Evolutionary conservation across 1,140 invertebrate genomes (phyloP).

Genomic region (Aphelinus atriplicis): DNA sequence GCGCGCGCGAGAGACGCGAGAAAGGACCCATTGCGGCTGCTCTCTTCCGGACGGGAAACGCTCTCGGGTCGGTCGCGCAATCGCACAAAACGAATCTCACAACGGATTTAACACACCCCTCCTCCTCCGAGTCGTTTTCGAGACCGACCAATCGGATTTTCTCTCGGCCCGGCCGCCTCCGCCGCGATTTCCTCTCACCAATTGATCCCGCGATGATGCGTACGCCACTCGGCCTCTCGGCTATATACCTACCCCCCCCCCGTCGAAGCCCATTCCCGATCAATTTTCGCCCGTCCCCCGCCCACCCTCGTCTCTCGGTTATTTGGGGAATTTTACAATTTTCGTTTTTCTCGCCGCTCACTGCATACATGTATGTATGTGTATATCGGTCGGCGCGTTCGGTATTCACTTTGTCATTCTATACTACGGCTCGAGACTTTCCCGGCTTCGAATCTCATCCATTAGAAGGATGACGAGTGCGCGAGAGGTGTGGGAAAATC

Average conservation of each 20-base stretch:
- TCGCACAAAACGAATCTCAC: constrained; percentile 65
- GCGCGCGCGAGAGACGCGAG: not conserved
- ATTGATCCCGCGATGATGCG: constrained; percentile 36
- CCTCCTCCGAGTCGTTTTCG: not conserved
- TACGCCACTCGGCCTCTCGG: not conserved
- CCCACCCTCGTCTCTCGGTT: too few relatives aligned
- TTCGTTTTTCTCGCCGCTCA: too few relatives aligned
- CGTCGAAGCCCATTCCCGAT: constrained; percentile 47
- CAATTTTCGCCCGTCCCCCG: too few relatives aligned
- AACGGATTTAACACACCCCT: constrained; percentile 64
- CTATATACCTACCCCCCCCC: constrained; percentile 16
- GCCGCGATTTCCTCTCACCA: constrained; percentile 8
- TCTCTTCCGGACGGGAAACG: constrained; percentile 60
- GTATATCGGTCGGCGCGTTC: too few relatives aligned
- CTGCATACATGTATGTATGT: too few relatives aligned
- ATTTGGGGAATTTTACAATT: too few relatives aligned
- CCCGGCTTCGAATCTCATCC: too few relatives aligned
- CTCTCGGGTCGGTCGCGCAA: constrained; percentile 43
- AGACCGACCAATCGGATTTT: constrained; percentile 32
- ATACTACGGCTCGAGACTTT: too few relatives aligned
- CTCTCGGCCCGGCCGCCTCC: not conserved
- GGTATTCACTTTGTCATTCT: too few relatives aligned
- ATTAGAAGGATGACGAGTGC: too few relatives aligned
- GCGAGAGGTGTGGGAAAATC: too few relatives aligned
- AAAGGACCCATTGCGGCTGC: not conserved